A percentile compares a stretch with the other conserved stretches of the same genome.
Evolutionary conservation across 2,797 vertebrate species (phyloP).

Genomic region (Pitangus sulphuratus): DNA sequence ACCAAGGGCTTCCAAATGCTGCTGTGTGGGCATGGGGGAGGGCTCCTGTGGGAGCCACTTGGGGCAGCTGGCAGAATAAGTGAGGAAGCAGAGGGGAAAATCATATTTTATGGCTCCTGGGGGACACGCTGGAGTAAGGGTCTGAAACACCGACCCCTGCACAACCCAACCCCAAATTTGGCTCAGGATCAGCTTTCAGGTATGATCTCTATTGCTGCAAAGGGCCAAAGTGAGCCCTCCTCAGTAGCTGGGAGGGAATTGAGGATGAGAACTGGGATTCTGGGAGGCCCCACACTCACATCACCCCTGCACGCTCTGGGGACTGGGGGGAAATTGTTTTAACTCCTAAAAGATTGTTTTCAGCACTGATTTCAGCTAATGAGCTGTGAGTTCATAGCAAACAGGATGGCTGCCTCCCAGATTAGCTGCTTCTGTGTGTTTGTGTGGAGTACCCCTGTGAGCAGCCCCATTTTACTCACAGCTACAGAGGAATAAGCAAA

Average conservation of each 20-base stretch:
- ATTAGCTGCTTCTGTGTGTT: neutral
- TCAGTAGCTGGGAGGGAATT: neutral
- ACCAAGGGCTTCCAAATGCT: neutral
- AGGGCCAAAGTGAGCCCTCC: neutral
- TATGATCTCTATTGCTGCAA: neutral
- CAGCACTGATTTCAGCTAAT: neutral
- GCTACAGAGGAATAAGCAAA: neutral
- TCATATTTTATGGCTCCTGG: neutral
- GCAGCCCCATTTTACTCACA: neutral
- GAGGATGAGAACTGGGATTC: neutral
- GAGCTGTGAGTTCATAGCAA: neutral
- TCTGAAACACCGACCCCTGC: fast-evolving
- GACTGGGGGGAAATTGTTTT: neutral
- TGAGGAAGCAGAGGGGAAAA: neutral
- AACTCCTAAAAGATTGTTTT: neutral
- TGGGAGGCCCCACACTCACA: neutral
- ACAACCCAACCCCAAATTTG: neutral
- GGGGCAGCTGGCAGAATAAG: neutral
- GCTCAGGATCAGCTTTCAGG: neutral
- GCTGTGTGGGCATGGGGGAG: neutral
- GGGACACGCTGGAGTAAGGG: neutral
- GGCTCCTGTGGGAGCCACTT: neutral
- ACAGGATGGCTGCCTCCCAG: neutral
- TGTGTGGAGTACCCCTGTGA: neutral
- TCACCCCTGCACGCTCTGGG: neutral